Conservation (phyloP, 1,140 invertebrate genomes). For the Megalonaias nervosa region DNA sequence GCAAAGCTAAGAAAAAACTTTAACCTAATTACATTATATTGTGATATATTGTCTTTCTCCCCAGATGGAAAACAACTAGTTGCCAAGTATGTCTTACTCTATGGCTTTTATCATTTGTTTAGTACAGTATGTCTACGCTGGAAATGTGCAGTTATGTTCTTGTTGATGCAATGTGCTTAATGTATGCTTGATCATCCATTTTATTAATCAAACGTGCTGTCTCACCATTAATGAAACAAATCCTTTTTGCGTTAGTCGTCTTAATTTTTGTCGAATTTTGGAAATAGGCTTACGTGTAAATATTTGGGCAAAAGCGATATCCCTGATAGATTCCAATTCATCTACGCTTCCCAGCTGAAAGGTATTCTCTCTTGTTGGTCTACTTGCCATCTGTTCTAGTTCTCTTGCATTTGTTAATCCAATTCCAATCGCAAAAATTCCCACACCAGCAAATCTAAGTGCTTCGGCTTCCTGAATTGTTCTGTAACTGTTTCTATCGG, state of each 20-base stretch:
- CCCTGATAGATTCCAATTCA: conserved; percentile 42
- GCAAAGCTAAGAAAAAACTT: too few relatives aligned
- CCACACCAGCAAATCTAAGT: conserved; percentile 34
- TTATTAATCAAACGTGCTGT: too few relatives aligned
- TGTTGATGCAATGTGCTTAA: too few relatives aligned
- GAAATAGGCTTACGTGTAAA: conserved; percentile 44
- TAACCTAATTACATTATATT: too few relatives aligned
- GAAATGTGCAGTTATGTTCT: too few relatives aligned
- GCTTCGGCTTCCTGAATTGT: conserved; percentile 39
- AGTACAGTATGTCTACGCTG: too few relatives aligned
- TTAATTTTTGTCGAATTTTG: not conserved
- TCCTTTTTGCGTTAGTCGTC: not conserved
- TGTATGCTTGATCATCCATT: too few relatives aligned
- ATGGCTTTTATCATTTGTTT: too few relatives aligned
- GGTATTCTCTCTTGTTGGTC: conserved; percentile 43
- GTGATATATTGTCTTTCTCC: too few relatives aligned
- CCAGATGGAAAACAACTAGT: too few relatives aligned
- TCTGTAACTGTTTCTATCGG: conserved; percentile 32
- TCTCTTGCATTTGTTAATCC: conserved; percentile 31
- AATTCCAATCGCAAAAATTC: conserved; percentile 46
- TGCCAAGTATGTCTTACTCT: too few relatives aligned
- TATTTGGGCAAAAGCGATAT: conserved; percentile 47
- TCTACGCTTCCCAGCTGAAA: conserved; percentile 14
- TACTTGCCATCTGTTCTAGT: conserved; percentile 48
- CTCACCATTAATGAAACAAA: too few relatives aligned